Conservation (phyloP, 2,888 invertebrate genomes). For the Aspidiotus rigidus region DNA sequence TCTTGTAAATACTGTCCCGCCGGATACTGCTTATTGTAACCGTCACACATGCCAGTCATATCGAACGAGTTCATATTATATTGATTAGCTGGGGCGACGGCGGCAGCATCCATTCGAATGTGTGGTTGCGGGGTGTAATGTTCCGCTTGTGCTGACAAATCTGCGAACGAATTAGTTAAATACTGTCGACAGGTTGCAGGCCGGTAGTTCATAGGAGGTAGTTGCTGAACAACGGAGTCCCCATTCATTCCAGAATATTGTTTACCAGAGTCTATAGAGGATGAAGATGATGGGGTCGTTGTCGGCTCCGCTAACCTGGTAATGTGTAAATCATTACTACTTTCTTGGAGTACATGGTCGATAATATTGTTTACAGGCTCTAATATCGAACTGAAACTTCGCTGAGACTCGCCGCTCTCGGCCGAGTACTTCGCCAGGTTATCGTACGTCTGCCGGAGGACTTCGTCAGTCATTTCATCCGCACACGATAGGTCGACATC, state of each 20-base stretch:
- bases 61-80: constrained; percentile 11
- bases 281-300: neutral
- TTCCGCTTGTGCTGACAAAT: neutral
- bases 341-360: constrained; percentile 26
- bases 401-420: constrained; percentile 12
- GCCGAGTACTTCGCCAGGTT: constrained; percentile 13
- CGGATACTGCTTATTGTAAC: constrained; percentile 6
- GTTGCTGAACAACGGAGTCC: neutral
- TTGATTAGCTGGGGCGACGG: constrained; percentile 12
- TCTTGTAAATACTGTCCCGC: constrained; percentile 12
- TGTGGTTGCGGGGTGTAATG: neutral
- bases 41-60: constrained; percentile 5
- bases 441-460: constrained; percentile 23
- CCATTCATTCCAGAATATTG: neutral
- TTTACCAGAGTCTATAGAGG: neutral
- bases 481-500: constrained; percentile 28
- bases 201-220: constrained; percentile 21
- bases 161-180: neutral
- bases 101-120: neutral
- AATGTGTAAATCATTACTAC: neutral
- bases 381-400: constrained; percentile 20
- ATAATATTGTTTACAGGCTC: constrained; percentile 17
- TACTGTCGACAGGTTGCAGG: constrained; percentile 10
- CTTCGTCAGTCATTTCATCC: constrained; percentile 9
- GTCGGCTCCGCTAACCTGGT: neutral